phyloP scores from a whole-genome alignment of 2,888 invertebrate species.

The Limenitis camilla region DNA sequence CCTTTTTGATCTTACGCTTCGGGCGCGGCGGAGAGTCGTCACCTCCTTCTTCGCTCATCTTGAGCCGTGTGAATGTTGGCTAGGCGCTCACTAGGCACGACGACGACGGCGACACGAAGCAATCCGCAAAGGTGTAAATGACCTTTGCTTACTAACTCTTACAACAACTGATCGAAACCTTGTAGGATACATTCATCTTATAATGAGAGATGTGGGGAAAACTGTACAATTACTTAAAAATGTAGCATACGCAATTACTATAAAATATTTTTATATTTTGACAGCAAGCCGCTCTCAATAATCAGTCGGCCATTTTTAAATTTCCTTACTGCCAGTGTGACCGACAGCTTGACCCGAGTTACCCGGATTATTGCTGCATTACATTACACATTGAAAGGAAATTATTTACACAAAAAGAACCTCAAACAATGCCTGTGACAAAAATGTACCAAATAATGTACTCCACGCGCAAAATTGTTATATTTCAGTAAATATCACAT shows the following conservation, averaged over 20 bases:
- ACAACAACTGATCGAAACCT: constrained; percentile 36
- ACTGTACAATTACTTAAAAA: constrained; percentile 34
- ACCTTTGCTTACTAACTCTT: constrained; percentile 47
- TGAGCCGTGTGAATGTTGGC: constrained; percentile 39
- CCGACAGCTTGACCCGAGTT: too few relatives aligned
- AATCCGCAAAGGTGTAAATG: constrained; percentile 61
- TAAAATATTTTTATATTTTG: constrained; percentile 62
- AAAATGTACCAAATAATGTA: too few relatives aligned
- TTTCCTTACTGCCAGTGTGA: too few relatives aligned
- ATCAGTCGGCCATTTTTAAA: constrained; percentile 63
- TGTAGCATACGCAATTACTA: constrained; percentile 41
- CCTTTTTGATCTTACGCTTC: constrained; percentile 53
- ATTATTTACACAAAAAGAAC: too few relatives aligned
- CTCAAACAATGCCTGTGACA: too few relatives aligned
- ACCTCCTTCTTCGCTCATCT: constrained; percentile 60
- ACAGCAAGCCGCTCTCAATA: constrained; percentile 72
- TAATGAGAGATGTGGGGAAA: constrained; percentile 35
- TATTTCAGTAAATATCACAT: too few relatives aligned
- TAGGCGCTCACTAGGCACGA: constrained; percentile 31
- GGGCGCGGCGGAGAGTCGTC: constrained; percentile 51
- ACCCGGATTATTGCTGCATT: too few relatives aligned
- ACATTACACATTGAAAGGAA: too few relatives aligned
- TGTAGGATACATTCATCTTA: constrained; percentile 43
- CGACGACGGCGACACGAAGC: constrained; percentile 50
- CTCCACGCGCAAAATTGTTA: too few relatives aligned